phyloP scores from a whole-genome alignment of 2,888 invertebrate species.

The Malthinus flaveolus region DNA sequence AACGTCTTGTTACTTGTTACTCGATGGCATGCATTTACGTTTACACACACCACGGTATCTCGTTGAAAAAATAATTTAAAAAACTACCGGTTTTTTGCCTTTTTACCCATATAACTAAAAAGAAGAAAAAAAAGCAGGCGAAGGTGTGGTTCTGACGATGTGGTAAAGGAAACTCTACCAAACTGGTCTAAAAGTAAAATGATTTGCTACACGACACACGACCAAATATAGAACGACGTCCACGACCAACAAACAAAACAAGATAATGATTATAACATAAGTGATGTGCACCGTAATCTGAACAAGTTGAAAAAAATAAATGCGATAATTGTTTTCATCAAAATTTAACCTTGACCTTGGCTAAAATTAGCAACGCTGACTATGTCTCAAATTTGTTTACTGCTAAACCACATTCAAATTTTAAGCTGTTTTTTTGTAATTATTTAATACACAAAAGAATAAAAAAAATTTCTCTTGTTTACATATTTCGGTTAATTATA shows the following conservation, averaged over 20 bases:
- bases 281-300: not conserved
- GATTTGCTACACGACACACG: too few relatives aligned
- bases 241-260: not conserved
- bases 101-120: too few relatives aligned
- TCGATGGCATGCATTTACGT: too few relatives aligned
- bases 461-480: not conserved
- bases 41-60: too few relatives aligned
- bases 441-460: not conserved
- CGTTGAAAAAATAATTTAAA: too few relatives aligned
- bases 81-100: too few relatives aligned
- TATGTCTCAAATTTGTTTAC: slow-evolving; percentile 30
- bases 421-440: slow-evolving; percentile 14
- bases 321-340: slow-evolving; percentile 26
- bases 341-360: slow-evolving; percentile 34
- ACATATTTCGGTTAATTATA: not conserved
- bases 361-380: slow-evolving; percentile 34
- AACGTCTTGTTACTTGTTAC: too few relatives aligned
- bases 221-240: too few relatives aligned
- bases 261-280: slow-evolving; percentile 1
- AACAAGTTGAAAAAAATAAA: slow-evolving; percentile 16
- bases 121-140: too few relatives aligned
- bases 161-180: too few relatives aligned
- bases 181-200: too few relatives aligned
- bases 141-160: too few relatives aligned
- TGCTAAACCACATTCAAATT: slow-evolving; percentile 12